Conservation (phyloP, 2,797 vertebrate species). For the Pangasius krempfi region DNA sequence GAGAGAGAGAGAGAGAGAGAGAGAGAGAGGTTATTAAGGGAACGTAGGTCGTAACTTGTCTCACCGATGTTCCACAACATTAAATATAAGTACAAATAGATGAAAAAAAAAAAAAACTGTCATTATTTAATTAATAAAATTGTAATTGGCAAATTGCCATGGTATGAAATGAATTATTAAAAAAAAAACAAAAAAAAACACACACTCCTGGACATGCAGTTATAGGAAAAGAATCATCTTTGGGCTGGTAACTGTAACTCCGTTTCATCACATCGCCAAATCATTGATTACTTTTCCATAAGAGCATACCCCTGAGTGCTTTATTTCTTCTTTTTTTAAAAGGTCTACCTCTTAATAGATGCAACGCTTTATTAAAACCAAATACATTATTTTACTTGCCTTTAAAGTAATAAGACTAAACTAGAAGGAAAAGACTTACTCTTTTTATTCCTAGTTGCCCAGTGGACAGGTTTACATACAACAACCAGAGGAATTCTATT, state of each 20-base stretch:
- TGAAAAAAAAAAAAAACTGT: background rate
- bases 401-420: background rate
- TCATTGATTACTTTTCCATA: too few species aligned
- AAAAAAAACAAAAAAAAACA: too few species aligned
- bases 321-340: too few species aligned
- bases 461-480: background rate
- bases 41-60: background rate
- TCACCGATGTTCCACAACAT: background rate
- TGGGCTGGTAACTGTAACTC: too few species aligned
- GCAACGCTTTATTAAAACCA: too few species aligned
- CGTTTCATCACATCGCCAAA: too few species aligned
- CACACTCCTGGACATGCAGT: too few species aligned
- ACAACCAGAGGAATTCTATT: background rate
- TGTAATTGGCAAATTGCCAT: background rate
- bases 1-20: too few species aligned
- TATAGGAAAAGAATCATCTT: background rate
- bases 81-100: background rate
- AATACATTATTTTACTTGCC: background rate
- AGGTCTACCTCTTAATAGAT: too few species aligned
- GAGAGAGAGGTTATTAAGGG: background rate
- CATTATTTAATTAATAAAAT: background rate
- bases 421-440: background rate
- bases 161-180: background rate
- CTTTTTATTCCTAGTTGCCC: background rate
- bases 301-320: too few species aligned